Percentiles rank a stretch among this genome's conserved stretches.
Conservation (phyloP, 2,888 invertebrate genomes). For the Anoplius nigerrimus region DNA sequence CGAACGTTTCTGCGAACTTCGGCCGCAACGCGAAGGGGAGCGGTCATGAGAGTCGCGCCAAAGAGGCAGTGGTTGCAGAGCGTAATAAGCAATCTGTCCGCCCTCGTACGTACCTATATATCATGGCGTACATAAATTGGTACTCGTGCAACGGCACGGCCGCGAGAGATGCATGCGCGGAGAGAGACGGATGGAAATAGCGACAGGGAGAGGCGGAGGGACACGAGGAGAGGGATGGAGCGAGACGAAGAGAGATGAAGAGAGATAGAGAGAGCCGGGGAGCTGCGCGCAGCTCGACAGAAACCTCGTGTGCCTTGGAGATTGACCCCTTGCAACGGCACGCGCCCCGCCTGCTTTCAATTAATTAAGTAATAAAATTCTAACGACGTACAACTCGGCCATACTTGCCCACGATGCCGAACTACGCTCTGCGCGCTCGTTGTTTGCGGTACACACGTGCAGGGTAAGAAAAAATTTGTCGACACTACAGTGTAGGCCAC, state of each 20-base stretch:
- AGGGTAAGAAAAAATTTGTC: too few species aligned
- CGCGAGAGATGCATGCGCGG: not conserved
- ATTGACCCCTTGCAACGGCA: slow-evolving; percentile 62
- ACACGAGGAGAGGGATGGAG: not conserved
- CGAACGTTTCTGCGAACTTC: not conserved
- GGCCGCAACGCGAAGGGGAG: slow-evolving; percentile 10
- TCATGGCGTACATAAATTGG: too few species aligned
- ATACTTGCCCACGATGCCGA: not conserved
- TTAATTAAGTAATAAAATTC: slow-evolving; percentile 69
- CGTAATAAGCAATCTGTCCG: slow-evolving; percentile 12
- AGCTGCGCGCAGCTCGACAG: too few species aligned
- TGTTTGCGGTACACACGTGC: too few species aligned
- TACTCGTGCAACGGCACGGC: too few species aligned
- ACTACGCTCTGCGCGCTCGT: too few species aligned
- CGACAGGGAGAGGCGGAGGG: not conserved
- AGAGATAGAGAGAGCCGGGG: too few species aligned
- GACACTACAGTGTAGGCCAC: too few species aligned
- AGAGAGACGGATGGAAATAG: not conserved
- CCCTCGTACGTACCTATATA: not conserved
- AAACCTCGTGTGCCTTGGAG: slow-evolving; percentile 40
- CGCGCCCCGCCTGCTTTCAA: slow-evolving; percentile 57
- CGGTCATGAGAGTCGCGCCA: slow-evolving; percentile 21
- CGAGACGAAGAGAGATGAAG: too few species aligned
- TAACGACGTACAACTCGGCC: slow-evolving; percentile 40
- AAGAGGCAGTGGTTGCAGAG: slow-evolving; percentile 6